Conservation (phyloP, 2,888 invertebrate species). For the Agrilus mali region DNA sequence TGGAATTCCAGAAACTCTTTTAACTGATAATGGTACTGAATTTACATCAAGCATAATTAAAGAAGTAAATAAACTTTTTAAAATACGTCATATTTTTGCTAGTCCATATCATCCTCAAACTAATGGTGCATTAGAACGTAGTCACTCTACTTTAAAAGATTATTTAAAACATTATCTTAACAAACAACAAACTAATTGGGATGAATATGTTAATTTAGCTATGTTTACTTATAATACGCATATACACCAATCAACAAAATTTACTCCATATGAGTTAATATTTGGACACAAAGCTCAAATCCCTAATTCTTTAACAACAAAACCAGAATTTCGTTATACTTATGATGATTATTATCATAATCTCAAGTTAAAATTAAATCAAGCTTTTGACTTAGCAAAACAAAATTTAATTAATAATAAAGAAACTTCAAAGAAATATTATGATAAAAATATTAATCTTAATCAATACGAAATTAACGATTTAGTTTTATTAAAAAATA, state of each 20-base stretch:
- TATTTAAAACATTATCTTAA: conserved; percentile 20
- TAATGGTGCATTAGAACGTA: conserved; percentile 20
- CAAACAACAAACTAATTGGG: conserved; percentile 9
- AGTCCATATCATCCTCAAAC: conserved; percentile 19
- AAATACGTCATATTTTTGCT: conserved; percentile 16
- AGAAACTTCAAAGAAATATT: too few species aligned
- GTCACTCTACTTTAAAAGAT: conserved; percentile 19
- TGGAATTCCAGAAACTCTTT: conserved; percentile 11
- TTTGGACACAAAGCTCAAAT: conserved; percentile 15
- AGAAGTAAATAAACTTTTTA: conserved; percentile 16
- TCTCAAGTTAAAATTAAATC: conserved; percentile 14
- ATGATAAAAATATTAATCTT: conserved; percentile 16
- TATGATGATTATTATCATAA: conserved; percentile 16
- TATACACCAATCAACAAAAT: conserved; percentile 17
- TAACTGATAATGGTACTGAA: conserved; percentile 12
- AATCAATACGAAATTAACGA: conserved; percentile 12
- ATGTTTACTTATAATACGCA: conserved; percentile 18
- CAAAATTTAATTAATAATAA: too few species aligned
- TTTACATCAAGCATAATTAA: conserved; percentile 8
- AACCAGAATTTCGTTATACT: conserved; percentile 17
- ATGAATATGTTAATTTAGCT: conserved; percentile 9
- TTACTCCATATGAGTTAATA: conserved; percentile 19
- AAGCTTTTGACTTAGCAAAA: conserved; percentile 15
- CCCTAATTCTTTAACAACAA: conserved; percentile 14
- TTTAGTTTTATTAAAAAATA: conserved; percentile 16